These are phyloP conservation scores for Drosophila suzukii DNA, from an alignment of 1,140 invertebrate genomes.

Conservation along the genomic window DNA sequence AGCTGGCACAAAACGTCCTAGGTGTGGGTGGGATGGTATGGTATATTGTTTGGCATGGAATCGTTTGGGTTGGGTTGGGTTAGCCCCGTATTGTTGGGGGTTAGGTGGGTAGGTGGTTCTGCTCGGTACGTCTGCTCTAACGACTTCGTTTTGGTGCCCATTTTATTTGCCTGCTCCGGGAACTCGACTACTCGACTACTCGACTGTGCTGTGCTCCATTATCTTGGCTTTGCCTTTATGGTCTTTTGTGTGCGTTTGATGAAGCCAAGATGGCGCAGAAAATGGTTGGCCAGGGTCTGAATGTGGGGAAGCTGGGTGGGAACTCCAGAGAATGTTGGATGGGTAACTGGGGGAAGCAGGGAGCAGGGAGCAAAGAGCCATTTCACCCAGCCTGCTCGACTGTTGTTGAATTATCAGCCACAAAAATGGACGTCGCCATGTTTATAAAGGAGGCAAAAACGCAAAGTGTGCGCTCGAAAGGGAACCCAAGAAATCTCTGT, in stretches of 20 bases:
- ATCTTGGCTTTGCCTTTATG: slow-evolving; percentile 82
- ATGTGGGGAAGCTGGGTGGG: slow-evolving; percentile 5
- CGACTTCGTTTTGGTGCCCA: slow-evolving; percentile 79
- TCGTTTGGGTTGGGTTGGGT: slow-evolving; percentile 14
- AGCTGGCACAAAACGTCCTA: slow-evolving; percentile 64
- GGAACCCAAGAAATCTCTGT: slow-evolving; percentile 15
- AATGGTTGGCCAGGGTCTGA: slow-evolving; percentile 50
- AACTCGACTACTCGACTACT: slow-evolving; percentile 26
- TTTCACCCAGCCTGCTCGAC: slow-evolving; percentile 36
- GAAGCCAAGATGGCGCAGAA: slow-evolving; percentile 79
- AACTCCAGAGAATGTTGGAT: slow-evolving; percentile 14
- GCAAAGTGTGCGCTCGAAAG: slow-evolving; percentile 21
- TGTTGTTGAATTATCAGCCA: slow-evolving; percentile 78
- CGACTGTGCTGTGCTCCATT: slow-evolving; percentile 49
- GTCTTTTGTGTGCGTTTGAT: slow-evolving; percentile 82
- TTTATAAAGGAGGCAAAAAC: slow-evolving; percentile 55
- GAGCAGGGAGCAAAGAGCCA: slow-evolving; percentile 37
- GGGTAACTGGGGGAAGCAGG: slow-evolving; percentile 1
- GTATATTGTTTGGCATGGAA: slow-evolving; percentile 1
- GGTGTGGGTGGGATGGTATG: slow-evolving; percentile 54
- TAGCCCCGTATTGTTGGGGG: slow-evolving; percentile 25
- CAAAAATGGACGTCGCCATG: slow-evolving; percentile 81
- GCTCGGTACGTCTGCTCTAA: slow-evolving; percentile 52
- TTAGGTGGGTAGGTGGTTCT: slow-evolving; percentile 18
- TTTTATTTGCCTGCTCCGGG: slow-evolving; percentile 73